Conservation (phyloP, 2,113 vertebrate genomes). For the Holacanthus passer region DNA sequence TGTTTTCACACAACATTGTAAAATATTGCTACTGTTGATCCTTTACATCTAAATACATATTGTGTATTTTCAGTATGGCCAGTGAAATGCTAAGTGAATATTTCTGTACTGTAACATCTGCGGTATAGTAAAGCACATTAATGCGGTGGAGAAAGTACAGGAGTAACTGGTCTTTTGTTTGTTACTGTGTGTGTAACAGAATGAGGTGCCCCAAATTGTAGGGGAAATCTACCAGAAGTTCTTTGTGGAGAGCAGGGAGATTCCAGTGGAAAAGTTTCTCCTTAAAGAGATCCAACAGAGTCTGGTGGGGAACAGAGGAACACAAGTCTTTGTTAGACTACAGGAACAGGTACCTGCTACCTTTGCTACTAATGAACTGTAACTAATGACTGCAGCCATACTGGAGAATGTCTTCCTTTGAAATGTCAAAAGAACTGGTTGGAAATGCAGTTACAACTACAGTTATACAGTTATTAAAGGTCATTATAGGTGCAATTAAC, state of each 20-base stretch:
- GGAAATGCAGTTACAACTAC: too few relatives aligned
- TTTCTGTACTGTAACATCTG: not conserved
- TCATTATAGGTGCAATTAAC: not conserved
- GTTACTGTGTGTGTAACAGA: conserved; percentile 77
- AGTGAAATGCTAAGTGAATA: not conserved
- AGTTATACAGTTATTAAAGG: not conserved
- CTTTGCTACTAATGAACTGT: not conserved
- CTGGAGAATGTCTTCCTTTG: not conserved
- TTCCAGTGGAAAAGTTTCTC: conserved; percentile 95
- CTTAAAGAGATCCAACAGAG: conserved; percentile 99
- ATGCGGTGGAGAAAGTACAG: not conserved
- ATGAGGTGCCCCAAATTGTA: conserved; percentile 96
- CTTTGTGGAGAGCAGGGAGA: conserved; percentile 96
- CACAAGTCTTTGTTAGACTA: conserved; percentile 93
- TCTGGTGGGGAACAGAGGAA: conserved; percentile 97
- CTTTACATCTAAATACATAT: not conserved
- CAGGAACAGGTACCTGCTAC: conserved; percentile 87
- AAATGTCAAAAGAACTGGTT: not conserved
- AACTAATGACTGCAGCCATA: not conserved
- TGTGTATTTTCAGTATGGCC: not conserved
- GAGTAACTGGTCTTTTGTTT: not conserved
- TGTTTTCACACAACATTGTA: not conserved
- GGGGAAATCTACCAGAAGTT: conserved; percentile 99
- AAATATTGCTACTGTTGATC: not conserved
- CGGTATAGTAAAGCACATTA: not conserved